Conservation (phyloP, 2,888 invertebrate species). For the Clepsis dumicolana region DNA sequence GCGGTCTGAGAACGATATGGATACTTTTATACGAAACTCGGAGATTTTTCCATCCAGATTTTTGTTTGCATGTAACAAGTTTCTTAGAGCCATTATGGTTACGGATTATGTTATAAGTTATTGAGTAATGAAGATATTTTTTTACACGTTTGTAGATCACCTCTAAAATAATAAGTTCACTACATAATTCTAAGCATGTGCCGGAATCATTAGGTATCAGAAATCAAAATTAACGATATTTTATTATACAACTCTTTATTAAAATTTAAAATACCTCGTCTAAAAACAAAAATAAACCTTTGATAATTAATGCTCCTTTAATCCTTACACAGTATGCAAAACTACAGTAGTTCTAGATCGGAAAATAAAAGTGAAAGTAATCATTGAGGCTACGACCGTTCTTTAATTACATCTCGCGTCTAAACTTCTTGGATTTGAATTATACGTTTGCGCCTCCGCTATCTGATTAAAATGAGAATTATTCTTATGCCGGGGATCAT, state of each 20-base stretch:
- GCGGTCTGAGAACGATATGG: conserved; percentile 17
- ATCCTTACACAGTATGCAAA: not conserved
- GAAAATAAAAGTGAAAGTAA: conserved; percentile 15
- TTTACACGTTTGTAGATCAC: too few relatives aligned
- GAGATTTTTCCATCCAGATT: not conserved
- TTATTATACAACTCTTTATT: too few relatives aligned
- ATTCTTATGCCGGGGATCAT: not conserved
- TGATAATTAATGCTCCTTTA: too few relatives aligned
- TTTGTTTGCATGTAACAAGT: not conserved
- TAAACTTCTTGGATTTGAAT: conserved; percentile 24
- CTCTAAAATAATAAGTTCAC: too few relatives aligned
- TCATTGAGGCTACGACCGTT: conserved; percentile 16
- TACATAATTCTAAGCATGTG: too few relatives aligned
- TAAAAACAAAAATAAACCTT: too few relatives aligned
- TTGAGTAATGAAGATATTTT: too few relatives aligned
- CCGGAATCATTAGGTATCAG: too few relatives aligned
- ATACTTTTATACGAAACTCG: not conserved
- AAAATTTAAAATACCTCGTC: too few relatives aligned
- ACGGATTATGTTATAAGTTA: too few relatives aligned
- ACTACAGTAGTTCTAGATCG: not conserved
- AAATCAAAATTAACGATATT: too few relatives aligned
- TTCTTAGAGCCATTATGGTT: too few relatives aligned
- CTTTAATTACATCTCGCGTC: conserved; percentile 18
- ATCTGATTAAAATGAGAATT: conserved; percentile 14
- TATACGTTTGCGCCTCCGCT: conserved; percentile 5